phyloP scores from a whole-genome alignment of 1,140 invertebrate species.

The Oppia nitens region DNA sequence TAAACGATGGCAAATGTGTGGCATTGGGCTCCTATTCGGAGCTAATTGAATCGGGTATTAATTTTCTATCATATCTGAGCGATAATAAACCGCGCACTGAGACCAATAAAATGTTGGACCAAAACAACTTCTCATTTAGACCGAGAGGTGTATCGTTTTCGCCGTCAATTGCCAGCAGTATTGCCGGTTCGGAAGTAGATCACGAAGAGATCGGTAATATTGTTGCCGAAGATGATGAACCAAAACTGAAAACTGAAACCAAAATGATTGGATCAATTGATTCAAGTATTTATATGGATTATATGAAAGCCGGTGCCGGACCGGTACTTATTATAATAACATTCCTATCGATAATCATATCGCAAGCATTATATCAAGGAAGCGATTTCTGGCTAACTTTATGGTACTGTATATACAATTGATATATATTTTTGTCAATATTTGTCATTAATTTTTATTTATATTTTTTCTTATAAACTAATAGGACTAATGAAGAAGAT shows the following conservation, averaged over 20 bases:
- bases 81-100: neutral
- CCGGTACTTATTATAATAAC: conserved; percentile 12
- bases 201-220: neutral
- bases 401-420: conserved; percentile 1
- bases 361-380: conserved; percentile 5
- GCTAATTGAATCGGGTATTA: conserved; percentile 10
- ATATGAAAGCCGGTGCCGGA: conserved; percentile 19
- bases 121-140: neutral
- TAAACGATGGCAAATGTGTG: conserved; percentile 37
- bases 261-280: conserved; percentile 5
- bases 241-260: conserved; percentile 1
- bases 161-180: conserved; percentile 1
- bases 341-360: conserved; percentile 17
- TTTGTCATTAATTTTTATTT: too few species aligned
- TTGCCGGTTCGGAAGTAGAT: neutral
- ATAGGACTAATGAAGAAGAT: too few species aligned
- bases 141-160: neutral
- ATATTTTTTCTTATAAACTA: too few species aligned
- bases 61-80: conserved; percentile 4
- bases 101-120: neutral
- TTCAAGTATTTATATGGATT: conserved; percentile 17
- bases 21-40: conserved; percentile 7
- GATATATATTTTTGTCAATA: too few species aligned
- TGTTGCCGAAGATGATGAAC: neutral
- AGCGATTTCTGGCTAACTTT: conserved; percentile 6